Evolutionary conservation across 2,113 vertebrate genomes (phyloP).

Genomic region (Myiagra hebetior): DNA sequence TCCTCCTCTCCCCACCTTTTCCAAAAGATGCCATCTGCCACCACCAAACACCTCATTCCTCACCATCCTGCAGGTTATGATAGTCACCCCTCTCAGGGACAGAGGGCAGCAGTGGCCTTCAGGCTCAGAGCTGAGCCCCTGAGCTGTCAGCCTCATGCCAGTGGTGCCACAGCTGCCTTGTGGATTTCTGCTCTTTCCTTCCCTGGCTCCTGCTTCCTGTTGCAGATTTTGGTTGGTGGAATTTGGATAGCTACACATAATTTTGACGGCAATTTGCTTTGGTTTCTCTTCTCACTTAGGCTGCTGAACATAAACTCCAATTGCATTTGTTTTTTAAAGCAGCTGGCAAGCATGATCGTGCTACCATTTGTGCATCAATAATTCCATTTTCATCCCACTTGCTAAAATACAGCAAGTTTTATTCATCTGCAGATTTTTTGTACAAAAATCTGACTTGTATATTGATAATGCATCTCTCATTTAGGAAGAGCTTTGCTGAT

Average conservation of each 20-base stretch:
- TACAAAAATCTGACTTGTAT: background rate
- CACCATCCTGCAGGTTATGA: background rate
- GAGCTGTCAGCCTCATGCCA: background rate
- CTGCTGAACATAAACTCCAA: conserved; percentile 6
- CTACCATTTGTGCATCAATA: background rate
- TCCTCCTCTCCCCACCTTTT: background rate
- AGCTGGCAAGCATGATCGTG: background rate
- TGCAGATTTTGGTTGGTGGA: background rate
- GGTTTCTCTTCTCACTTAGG: background rate
- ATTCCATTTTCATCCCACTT: conserved; percentile 51
- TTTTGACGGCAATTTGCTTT: conserved; percentile 10
- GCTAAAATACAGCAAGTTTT: background rate
- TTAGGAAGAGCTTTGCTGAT: conserved; percentile 3
- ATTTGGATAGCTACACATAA: background rate
- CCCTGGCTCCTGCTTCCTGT: background rate
- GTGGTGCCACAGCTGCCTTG: background rate
- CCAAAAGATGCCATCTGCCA: background rate
- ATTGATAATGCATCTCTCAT: background rate
- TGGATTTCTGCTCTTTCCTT: background rate
- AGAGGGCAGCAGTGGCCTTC: background rate
- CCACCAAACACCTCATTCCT: background rate
- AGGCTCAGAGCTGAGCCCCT: background rate
- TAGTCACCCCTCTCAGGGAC: background rate
- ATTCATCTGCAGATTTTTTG: background rate
- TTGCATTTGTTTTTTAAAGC: conserved; percentile 25